Conservation (phyloP, 2,113 vertebrate species). For the Toxotes jaculatrix region DNA sequence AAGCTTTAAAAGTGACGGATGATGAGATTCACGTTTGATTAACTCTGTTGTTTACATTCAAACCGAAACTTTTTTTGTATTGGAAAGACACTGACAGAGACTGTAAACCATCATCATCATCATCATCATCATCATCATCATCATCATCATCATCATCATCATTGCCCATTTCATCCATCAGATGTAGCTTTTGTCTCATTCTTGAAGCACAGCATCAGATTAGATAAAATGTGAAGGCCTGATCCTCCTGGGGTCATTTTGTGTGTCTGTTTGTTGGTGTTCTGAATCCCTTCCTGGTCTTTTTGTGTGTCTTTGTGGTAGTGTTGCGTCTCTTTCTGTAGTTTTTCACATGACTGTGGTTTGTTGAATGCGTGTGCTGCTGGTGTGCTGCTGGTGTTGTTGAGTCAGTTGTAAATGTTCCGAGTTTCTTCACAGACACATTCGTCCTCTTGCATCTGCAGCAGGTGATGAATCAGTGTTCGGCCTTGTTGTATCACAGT, state of each 20-base stretch:
- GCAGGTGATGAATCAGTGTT: too few species aligned
- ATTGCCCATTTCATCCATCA: not conserved
- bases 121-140: too few species aligned
- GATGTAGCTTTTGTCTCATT: not conserved
- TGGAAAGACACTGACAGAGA: not conserved
- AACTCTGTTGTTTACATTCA: not conserved
- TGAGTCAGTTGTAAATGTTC: too few species aligned
- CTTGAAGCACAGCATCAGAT: too few species aligned
- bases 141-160: not conserved
- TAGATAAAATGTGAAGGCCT: not conserved
- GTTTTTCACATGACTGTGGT: not conserved
- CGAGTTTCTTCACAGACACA: too few species aligned
- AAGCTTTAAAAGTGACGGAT: constrained; percentile 14
- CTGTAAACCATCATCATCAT: not conserved
- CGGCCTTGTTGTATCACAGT: too few species aligned
- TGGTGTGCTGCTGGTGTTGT: too few species aligned
- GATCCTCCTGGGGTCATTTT: not conserved
- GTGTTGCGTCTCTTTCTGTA: not conserved
- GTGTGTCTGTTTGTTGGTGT: not conserved
- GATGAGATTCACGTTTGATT: constrained; percentile 14
- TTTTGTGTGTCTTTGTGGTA: not conserved
- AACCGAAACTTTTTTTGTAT: not conserved
- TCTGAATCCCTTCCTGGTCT: too few species aligned
- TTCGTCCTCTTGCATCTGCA: too few species aligned
- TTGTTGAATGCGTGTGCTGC: too few species aligned